Conservation (phyloP, 2,888 invertebrate species). For the Enchytraeus crypticus region DNA sequence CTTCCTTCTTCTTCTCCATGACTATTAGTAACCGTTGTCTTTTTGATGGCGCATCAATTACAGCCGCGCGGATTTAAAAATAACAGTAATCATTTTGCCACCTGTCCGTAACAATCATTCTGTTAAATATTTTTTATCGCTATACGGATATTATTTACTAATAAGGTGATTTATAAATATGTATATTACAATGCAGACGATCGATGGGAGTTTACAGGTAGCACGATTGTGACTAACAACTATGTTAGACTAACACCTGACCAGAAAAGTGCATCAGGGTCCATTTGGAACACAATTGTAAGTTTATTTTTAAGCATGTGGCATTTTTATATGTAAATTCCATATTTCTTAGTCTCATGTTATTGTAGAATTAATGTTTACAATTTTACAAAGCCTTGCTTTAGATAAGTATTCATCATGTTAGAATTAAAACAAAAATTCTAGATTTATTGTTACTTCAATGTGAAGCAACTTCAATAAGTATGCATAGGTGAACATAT, state of each 20-base stretch:
- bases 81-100: too few species aligned
- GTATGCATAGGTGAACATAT: background rate
- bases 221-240: constrained; percentile 89
- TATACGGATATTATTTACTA: too few species aligned
- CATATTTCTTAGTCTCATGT: background rate
- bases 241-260: constrained; percentile 89
- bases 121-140: too few species aligned
- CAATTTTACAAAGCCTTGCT: too few species aligned
- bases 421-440: background rate
- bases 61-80: too few species aligned
- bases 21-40: too few species aligned
- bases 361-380: too few species aligned
- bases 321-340: background rate
- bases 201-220: constrained; percentile 86
- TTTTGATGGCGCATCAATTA: too few species aligned
- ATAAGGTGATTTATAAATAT: too few species aligned
- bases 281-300: constrained; percentile 75
- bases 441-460: background rate
- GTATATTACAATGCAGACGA: constrained; percentile 21
- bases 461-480: background rate
- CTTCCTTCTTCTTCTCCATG: too few species aligned
- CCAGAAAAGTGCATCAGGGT: constrained; percentile 79
- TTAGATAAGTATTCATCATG: too few species aligned
- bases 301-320: constrained; percentile 36
- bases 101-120: too few species aligned